Percentiles rank a stretch among this genome's conserved stretches.
Evolutionary conservation across 2,888 invertebrate species (phyloP).

Genomic region (Cheiracanthium punctorium): DNA sequence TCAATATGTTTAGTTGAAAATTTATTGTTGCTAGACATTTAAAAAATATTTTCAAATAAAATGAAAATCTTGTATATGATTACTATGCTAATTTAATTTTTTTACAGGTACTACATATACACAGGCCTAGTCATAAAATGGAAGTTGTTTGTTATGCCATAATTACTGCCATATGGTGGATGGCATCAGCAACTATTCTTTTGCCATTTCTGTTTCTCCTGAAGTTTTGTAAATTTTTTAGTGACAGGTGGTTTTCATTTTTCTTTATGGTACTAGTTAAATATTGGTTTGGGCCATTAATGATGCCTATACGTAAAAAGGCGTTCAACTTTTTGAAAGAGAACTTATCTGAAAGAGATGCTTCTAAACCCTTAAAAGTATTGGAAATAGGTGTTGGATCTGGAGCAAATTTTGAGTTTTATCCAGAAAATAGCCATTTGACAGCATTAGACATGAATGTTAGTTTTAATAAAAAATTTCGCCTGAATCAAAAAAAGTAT

Average conservation of each 20-base stretch:
- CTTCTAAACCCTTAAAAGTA: constrained; percentile 15
- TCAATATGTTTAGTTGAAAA: no score
- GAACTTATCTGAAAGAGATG: constrained; percentile 5
- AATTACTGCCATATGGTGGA: constrained; percentile 33
- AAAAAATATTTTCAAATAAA: no score
- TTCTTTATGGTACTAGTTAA: neutral
- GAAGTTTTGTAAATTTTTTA: constrained; percentile 18
- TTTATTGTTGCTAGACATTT: no score
- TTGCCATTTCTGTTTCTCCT: constrained; percentile 31
- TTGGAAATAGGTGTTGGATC: constrained; percentile 64
- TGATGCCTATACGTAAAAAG: constrained; percentile 14
- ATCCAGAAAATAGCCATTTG: constrained; percentile 72
- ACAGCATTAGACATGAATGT: constrained; percentile 73
- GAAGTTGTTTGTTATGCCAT: constrained; percentile 21
- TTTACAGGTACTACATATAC: no score
- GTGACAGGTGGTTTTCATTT: constrained; percentile 35
- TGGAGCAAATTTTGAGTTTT: constrained; percentile 72
- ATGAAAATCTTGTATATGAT: no score
- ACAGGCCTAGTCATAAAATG: no score
- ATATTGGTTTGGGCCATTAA: neutral
- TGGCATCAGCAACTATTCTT: constrained; percentile 6
- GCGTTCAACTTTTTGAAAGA: constrained; percentile 20
- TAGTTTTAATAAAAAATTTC: constrained; percentile 71
- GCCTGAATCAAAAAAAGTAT: constrained; percentile 67
- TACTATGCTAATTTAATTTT: no score